Evolutionary conservation across 2,797 vertebrate genomes (phyloP).

Genomic region (Helostoma temminkii): DNA sequence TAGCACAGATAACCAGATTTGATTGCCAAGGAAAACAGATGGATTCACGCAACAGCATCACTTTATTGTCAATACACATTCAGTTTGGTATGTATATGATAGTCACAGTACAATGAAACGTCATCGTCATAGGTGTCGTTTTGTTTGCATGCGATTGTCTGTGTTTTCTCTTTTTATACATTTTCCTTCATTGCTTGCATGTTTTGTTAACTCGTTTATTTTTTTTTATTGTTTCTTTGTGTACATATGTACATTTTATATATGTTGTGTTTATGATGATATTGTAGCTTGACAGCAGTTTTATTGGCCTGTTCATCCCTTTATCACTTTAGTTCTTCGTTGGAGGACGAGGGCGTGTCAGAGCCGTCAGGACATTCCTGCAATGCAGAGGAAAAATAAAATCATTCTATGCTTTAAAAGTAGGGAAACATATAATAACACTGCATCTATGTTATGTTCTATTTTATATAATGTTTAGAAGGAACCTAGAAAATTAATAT

Average conservation of each 20-base stretch:
- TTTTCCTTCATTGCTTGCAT: conserved; percentile 6
- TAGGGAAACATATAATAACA: neutral
- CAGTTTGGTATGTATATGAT: conserved; percentile 47
- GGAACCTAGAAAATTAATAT: neutral
- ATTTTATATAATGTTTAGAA: too few relatives aligned
- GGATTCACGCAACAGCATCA: conserved; percentile 45
- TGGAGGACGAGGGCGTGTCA: conserved; percentile 75
- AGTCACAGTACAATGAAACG: conserved; percentile 54
- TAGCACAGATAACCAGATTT: too few relatives aligned
- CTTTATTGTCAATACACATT: conserved; percentile 71
- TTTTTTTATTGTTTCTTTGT: conserved; percentile 22
- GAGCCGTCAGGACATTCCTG: conserved; percentile 81
- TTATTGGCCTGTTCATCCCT: neutral
- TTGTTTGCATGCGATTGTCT: conserved; percentile 43
- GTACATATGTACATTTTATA: conserved; percentile 44
- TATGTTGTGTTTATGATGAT: conserved; percentile 33
- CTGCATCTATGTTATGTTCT: too few relatives aligned
- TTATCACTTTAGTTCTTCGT: conserved; percentile 81
- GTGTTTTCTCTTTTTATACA: neutral
- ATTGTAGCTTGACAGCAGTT: conserved; percentile 5
- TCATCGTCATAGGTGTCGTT: conserved; percentile 35
- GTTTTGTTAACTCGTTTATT: conserved; percentile 13
- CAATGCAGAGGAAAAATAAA: conserved; percentile 40
- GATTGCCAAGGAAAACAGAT: conserved; percentile 2
- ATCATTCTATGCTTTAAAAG: too few relatives aligned